These are phyloP conservation scores for Aphelocoma californica DNA, from an alignment of 2,797 vertebrate genomes.

Conservation along the genomic window DNA sequence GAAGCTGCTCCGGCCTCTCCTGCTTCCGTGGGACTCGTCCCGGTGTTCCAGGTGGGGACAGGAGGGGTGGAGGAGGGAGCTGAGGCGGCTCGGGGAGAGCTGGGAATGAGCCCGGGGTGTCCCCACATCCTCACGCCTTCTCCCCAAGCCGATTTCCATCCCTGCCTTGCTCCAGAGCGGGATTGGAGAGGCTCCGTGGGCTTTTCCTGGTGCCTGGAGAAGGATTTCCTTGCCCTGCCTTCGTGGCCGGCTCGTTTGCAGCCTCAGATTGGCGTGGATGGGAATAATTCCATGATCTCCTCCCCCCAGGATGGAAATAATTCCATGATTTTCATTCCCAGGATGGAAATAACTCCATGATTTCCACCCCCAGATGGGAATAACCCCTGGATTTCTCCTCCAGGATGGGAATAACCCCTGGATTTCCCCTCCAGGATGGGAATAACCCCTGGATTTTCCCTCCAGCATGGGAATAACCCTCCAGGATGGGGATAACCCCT, in stretches of 20 bases:
- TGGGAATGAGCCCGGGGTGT: not conserved
- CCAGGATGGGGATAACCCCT: no score
- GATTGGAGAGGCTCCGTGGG: fast-evolving
- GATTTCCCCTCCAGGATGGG: no score
- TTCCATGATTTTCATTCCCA: no score
- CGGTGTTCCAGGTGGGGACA: not conserved
- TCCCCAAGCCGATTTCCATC: fast-evolving
- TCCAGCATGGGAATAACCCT: no score
- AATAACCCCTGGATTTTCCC: no score
- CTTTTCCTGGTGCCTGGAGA: not conserved
- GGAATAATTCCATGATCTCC: not conserved
- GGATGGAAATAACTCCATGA: no score
- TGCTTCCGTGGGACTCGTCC: fast-evolving
- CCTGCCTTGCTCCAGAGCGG: fast-evolving
- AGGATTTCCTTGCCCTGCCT: not conserved
- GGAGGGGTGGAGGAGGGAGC: fast-evolving
- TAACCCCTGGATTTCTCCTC: no score
- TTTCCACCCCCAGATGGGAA: no score
- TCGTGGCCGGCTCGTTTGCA: not conserved
- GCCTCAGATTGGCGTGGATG: not conserved
- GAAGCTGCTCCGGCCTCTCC: not conserved
- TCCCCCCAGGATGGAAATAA: no score
- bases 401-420: no score
- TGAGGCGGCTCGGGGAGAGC: not conserved
- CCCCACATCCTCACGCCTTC: not conserved